Base-by-base conservation (phyloP, 1,140 invertebrate genomes). In the Drosophila mojavensis region DNA sequence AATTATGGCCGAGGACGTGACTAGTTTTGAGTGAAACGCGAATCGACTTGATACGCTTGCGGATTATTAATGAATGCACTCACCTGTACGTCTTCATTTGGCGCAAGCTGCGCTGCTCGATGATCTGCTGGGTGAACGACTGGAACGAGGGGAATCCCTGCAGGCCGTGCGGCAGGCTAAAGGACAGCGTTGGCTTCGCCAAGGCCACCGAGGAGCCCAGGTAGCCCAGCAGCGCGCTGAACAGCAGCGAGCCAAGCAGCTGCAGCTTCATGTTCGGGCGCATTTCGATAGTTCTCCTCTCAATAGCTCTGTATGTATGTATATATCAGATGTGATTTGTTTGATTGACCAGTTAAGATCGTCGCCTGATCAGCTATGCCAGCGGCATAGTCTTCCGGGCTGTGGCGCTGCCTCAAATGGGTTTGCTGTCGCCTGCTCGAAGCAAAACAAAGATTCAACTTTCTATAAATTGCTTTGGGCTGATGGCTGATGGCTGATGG, bases 11-110 rank as follows among this genome's bases (percentile, higher is more conserved):
- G 5, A 43, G 54, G 75, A 84, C 81, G 81, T 88, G 83, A 77
- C 28, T 88, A 84, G 24, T 73, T 83, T 89, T 86, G 67, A 65
- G 58, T 64, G 77, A 84, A 83, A 30, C 26, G 2, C 13, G 20
- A 5, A 30, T 30, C 28, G 28, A 30, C 4, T 4, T 5, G 28
- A 5, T n/a, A 50, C 65, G 51, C 11, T 20, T n/a, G 3, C 15
- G 51, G 79, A 39, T 24, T 83, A 66, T 61, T 71, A 73, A 88
- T 63, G 20, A 73, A 88, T 63, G 10, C 26, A 47, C 91, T 92
- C 66, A 92, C 92, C 92, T 92, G 71, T 92, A 92, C 2, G 81
- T 88, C 78, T 92, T 92, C 91, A 92, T 92, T 82, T 92, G 91
- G 0, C 88, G 76, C 20, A 80, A 56, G 60, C 81, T 92, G 28